phyloP scores from a whole-genome alignment of 2,113 vertebrate species.

The Lepisosteus oculatus region DNA sequence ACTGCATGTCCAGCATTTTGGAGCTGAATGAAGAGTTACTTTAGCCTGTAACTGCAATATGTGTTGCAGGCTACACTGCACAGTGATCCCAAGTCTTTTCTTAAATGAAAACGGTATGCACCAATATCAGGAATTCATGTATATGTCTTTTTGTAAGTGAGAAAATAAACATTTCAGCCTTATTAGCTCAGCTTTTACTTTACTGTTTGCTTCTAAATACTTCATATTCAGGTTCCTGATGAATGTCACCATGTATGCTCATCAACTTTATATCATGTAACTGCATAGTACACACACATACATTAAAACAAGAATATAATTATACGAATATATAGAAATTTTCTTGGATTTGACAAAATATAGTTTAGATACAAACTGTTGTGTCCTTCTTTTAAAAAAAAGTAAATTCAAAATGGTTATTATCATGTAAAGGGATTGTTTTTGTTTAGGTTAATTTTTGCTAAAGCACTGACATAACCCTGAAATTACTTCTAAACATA shows the following conservation, averaged over 20 bases:
- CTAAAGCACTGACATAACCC: too few species aligned
- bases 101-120: slow-evolving; percentile 15
- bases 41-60: slow-evolving; percentile 56
- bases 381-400: too few species aligned
- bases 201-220: background rate
- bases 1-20: slow-evolving; percentile 60
- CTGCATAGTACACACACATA: background rate
- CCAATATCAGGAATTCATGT: slow-evolving; percentile 19
- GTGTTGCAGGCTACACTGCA: slow-evolving; percentile 35
- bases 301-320: background rate
- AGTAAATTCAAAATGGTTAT: too few species aligned
- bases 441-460: too few species aligned
- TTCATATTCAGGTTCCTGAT: background rate
- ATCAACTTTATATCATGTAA: background rate
- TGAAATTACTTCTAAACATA: too few species aligned
- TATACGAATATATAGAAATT: background rate
- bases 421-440: too few species aligned
- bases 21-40: slow-evolving; percentile 66
- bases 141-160: slow-evolving; percentile 15
- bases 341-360: too few species aligned
- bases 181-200: background rate
- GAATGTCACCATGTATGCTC: background rate
- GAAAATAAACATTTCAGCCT: slow-evolving; percentile 8
- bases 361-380: too few species aligned
- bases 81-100: slow-evolving; percentile 23